Conservation (phyloP, 2,797 vertebrate species). For the Myotis findleyi region DNA sequence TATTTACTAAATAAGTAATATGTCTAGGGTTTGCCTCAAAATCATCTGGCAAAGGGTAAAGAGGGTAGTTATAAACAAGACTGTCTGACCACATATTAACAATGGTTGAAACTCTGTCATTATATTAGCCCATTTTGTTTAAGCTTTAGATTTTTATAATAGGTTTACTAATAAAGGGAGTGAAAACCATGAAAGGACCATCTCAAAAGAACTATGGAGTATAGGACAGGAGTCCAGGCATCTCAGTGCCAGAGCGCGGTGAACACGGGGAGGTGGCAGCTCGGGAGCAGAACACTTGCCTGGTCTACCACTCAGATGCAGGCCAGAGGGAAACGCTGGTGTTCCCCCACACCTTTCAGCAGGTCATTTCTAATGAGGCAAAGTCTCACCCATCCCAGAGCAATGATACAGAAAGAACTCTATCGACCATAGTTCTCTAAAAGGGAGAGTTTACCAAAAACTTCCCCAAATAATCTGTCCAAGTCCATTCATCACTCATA, state of each 20-base stretch:
- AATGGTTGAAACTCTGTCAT: background rate
- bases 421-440: background rate
- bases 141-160: background rate
- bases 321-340: background rate
- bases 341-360: background rate
- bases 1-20: background rate
- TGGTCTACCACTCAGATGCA: accelerated
- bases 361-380: background rate
- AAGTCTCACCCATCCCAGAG: background rate
- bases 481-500: background rate
- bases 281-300: background rate
- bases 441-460: background rate
- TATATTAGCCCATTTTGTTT: background rate
- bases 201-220: background rate
- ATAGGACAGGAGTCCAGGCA: background rate
- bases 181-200: background rate
- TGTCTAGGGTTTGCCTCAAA: background rate
- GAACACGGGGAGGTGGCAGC: background rate
- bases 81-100: background rate
- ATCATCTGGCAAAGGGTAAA: background rate
- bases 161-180: background rate
- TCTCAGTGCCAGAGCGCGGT: accelerated
- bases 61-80: background rate
- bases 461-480: background rate
- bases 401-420: background rate